Percentiles rank a stretch among this genome's conserved stretches.
These are phyloP conservation scores for Platycercus adscitus DNA, from an alignment of 2,113 vertebrate genomes.

Conservation along the genomic window DNA sequence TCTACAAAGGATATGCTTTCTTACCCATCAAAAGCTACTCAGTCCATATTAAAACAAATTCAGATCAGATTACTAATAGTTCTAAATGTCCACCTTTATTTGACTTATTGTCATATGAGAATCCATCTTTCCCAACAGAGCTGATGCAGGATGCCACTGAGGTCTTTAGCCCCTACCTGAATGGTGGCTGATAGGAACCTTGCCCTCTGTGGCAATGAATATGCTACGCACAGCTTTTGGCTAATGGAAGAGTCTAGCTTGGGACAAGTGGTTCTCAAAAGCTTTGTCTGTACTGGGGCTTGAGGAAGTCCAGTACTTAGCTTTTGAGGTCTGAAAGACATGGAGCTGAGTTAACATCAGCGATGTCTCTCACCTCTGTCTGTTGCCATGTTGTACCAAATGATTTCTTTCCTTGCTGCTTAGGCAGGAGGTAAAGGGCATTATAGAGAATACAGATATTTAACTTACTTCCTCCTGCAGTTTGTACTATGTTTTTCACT, in stretches of 20 bases:
- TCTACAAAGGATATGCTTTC: background rate
- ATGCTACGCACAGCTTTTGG: background rate
- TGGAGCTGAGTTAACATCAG: background rate
- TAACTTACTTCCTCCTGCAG: background rate
- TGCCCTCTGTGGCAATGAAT: constrained; percentile 14
- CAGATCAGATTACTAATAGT: background rate
- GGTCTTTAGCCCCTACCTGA: constrained; percentile 23
- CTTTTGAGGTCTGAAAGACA: background rate
- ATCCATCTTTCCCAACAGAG: background rate
- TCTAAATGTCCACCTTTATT: background rate
- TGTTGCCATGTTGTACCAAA: background rate
- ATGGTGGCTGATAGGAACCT: background rate
- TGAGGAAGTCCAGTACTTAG: background rate
- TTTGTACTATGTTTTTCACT: background rate
- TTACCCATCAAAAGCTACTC: background rate
- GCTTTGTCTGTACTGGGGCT: background rate
- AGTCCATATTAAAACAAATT: background rate
- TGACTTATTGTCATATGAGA: background rate
- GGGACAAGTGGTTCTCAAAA: background rate
- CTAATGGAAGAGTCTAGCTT: background rate
- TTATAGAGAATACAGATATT: background rate
- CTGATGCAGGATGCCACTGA: background rate
- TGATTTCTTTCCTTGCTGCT: background rate
- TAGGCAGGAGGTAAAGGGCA: background rate
- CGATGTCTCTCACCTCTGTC: background rate